These are phyloP conservation scores for Drosophila mauritiana DNA, from an alignment of 1,140 invertebrate species.

Conservation along the genomic window DNA sequence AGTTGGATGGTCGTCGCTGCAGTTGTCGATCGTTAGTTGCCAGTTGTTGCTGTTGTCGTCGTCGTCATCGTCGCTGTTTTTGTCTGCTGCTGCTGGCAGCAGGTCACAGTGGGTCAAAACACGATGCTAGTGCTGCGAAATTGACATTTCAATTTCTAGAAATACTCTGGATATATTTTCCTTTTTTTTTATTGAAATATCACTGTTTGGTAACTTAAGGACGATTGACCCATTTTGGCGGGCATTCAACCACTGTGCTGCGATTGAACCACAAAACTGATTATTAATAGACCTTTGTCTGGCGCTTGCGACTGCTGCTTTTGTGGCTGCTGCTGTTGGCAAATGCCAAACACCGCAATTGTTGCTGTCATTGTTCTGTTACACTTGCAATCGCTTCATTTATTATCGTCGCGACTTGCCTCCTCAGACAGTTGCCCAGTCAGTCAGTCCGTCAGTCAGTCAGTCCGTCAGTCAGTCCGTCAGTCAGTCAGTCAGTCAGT, in stretches of 20 bases:
- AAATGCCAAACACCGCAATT: slow-evolving; percentile 83
- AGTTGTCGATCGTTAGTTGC: slow-evolving; percentile 82
- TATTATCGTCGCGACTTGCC: slow-evolving; percentile 71
- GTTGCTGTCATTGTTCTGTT: slow-evolving; percentile 84
- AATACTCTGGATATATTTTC: too few relatives aligned
- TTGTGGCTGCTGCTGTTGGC: slow-evolving; percentile 61
- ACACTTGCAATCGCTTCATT: slow-evolving; percentile 83
- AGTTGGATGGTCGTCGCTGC: slow-evolving; percentile 56
- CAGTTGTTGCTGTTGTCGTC: slow-evolving; percentile 48
- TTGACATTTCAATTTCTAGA: slow-evolving; percentile 10
- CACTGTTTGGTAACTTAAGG: too few relatives aligned
- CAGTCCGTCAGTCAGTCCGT: slow-evolving; percentile 29
- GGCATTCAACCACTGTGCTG: slow-evolving; percentile 28
- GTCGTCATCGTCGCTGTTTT: slow-evolving; percentile 33
- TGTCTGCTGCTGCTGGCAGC: slow-evolving; percentile 42
- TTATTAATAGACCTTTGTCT: slow-evolving; percentile 83
- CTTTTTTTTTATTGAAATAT: too few relatives aligned
- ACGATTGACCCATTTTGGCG: not conserved
- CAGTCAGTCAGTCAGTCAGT: slow-evolving; percentile 42
- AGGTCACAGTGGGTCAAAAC: slow-evolving; percentile 33
- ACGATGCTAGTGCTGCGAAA: not conserved
- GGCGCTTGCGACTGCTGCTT: slow-evolving; percentile 40
- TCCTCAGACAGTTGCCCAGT: slow-evolving; percentile 32
- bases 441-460: slow-evolving; percentile 20
- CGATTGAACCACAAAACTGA: slow-evolving; percentile 72